Evolutionary conservation across 2,797 vertebrate species (phyloP), one percentile per base, ranked within the genome.

Genomic region (Spinibarbus caldwelli): DNA sequence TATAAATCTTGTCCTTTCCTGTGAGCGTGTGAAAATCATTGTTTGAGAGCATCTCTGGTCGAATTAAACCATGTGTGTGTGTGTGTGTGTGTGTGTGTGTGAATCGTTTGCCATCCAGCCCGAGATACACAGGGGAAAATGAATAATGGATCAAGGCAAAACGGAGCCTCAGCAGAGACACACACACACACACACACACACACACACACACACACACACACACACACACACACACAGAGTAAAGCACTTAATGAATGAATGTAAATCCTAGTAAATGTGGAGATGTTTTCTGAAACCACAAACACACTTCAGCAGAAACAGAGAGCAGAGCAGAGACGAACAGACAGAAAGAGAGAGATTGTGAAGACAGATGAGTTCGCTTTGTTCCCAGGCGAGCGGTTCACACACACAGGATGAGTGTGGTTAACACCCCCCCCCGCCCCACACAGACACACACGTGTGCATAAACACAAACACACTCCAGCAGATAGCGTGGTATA

Each of bases 111-210:
- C 31, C 49, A 15, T 77, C 75, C 75, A 77, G 31, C 15, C 67
- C 64, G 43, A 34, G 52, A 72, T 72, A 85, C 91, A 88, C 90
- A 88, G 90, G 92, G 47, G 92, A 89, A 88, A 90, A 94, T 95
- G 92, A 95, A 94, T 94, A 94, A 95, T 95, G 92, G 91, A 94
- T 94, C 90, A 93, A 93, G 90, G 90, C 90, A 93, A 94, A 94
- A 93, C 90, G 87, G 90, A 90, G 91, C 90, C 92, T 93, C 91
- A 90, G 91, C 89, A 89, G 85, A 91, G 3, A 47, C 6, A 83
- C 17, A 38, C 45, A 62, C 26, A 64, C 57, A 49, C 68, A 62
- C 77, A 57, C 67, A 82, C 26, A 31, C 29, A 29, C 62, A 49
- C 66, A 70, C 19, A 82, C 67, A 57, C 29, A 70, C 66, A 82